Percentiles rank a stretch among this genome's conserved stretches.
These are phyloP conservation scores for Ladona fulva DNA, from an alignment of 1,140 invertebrate genomes.

Conservation along the genomic window DNA sequence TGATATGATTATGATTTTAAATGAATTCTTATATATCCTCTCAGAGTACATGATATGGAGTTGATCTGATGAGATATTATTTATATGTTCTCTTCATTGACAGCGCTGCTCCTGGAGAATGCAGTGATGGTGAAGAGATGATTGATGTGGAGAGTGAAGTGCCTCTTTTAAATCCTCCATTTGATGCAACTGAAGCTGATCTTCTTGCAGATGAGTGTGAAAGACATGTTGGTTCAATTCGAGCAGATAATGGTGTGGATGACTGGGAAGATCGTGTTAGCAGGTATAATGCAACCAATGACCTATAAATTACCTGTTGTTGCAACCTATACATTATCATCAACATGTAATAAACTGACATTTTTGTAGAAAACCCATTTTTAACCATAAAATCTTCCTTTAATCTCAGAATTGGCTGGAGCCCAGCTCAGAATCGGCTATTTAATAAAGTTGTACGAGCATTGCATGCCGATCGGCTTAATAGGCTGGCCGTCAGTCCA, in stretches of 20 bases:
- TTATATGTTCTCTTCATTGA: conserved; percentile 16
- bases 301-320: neutral
- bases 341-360: no score
- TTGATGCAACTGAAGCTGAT: conserved; percentile 53
- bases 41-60: no score
- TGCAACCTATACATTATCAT: no score
- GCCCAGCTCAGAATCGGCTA: conserved; percentile 49
- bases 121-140: conserved; percentile 32
- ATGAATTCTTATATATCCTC: no score
- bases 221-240: conserved; percentile 49
- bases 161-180: conserved; percentile 34
- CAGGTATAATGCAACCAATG: conserved; percentile 38
- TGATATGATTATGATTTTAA: no score
- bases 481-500: conserved; percentile 46
- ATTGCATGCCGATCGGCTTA: conserved; percentile 59
- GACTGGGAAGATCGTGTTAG: conserved; percentile 63
- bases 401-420: conserved; percentile 52
- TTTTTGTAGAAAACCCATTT: no score
- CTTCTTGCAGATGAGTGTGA: conserved; percentile 66
- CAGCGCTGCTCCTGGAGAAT: conserved; percentile 16
- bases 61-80: neutral
- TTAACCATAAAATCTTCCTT: no score
- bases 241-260: conserved; percentile 46
- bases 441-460: conserved; percentile 58
- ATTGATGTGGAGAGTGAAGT: conserved; percentile 40